Percentiles rank a stretch among this genome's conserved stretches.
These are phyloP conservation scores for Antheraea assamensis DNA, from an alignment of 2,888 invertebrate species.

Conservation along the genomic window DNA sequence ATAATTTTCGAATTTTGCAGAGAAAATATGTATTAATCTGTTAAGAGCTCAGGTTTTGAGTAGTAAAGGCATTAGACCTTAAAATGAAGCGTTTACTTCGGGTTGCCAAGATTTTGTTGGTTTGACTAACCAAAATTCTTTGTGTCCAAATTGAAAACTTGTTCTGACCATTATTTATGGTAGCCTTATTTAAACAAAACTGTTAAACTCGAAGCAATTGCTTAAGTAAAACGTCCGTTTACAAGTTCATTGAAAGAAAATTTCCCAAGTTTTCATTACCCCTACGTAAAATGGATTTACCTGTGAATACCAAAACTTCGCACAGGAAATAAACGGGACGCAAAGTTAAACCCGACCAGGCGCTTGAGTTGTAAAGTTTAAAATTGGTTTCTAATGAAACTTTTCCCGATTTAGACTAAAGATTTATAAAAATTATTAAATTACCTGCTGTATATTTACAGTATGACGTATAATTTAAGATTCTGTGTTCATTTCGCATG, in stretches of 20 bases:
- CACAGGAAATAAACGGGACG: background rate
- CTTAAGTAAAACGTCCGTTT: constrained; percentile 12
- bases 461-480: background rate
- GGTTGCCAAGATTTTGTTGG: too few species aligned
- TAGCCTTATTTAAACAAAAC: background rate
- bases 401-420: background rate
- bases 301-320: constrained; percentile 25
- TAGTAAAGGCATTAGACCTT: too few species aligned
- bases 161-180: background rate
- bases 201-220: background rate
- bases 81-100: too few species aligned
- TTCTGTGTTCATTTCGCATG: background rate
- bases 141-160: background rate
- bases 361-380: background rate
- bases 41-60: too few species aligned
- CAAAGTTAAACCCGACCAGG: background rate
- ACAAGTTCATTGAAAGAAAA: constrained; percentile 17
- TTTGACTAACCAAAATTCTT: too few species aligned
- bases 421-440: background rate
- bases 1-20: too few species aligned
- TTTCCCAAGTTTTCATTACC: constrained; percentile 13
- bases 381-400: constrained; percentile 1
- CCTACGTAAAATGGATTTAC: constrained; percentile 8
- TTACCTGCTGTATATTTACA: background rate
- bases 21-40: too few species aligned